Percentiles rank a stretch among this genome's conserved stretches.
These are phyloP conservation scores for Nymphalis io DNA, from an alignment of 1,140 invertebrate genomes.

Conservation along the genomic window DNA sequence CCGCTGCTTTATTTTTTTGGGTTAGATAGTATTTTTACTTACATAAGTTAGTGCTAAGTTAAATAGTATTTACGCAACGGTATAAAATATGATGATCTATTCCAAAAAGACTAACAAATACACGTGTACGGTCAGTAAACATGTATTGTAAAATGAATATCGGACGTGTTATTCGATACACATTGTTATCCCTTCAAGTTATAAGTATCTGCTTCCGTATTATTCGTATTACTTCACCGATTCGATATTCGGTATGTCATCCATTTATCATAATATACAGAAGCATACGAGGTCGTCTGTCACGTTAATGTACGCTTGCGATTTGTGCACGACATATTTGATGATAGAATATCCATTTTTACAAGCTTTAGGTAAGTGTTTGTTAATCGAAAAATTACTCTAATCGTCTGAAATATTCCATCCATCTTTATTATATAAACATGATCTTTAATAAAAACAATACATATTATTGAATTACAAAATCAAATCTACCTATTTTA, in stretches of 20 bases:
- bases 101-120: background rate
- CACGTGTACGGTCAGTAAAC: background rate
- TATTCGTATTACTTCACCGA: conserved; percentile 5
- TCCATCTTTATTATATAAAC: no score
- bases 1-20: no score
- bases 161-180: background rate
- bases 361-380: background rate
- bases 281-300: background rate
- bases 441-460: no score
- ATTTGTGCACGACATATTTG: background rate
- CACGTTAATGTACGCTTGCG: background rate
- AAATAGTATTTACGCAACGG: no score
- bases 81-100: background rate
- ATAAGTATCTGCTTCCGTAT: background rate
- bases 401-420: background rate
- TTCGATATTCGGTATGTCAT: conserved; percentile 3
- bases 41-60: no score
- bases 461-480: no score
- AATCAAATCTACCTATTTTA: no score
- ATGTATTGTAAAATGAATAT: background rate
- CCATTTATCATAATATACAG: conserved; percentile 14
- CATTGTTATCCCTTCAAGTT: background rate
- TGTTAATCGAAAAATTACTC: background rate
- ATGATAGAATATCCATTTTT: background rate
- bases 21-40: no score